Percentiles rank a stretch among this genome's conserved stretches.
phyloP scores from a whole-genome alignment of 2,797 vertebrate genomes.

The Rhabdomys pumilio region DNA sequence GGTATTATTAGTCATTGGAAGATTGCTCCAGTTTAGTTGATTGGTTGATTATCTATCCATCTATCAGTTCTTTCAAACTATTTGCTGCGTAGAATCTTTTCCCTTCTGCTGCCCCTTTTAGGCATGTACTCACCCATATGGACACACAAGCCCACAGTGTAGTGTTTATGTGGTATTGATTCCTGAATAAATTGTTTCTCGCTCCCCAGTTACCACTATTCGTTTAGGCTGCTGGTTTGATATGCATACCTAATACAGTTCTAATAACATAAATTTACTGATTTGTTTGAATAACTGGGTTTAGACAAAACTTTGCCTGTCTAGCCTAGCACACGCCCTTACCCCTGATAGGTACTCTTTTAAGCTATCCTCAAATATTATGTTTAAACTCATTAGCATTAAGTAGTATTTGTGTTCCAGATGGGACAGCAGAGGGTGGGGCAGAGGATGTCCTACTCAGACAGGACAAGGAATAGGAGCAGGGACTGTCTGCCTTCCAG shows the following conservation, averaged over 20 bases:
- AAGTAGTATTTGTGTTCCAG: neutral
- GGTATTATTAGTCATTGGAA: neutral
- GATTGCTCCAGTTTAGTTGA: neutral
- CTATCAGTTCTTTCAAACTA: no score
- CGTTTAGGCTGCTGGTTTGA: neutral
- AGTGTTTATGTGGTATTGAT: constrained; percentile 41
- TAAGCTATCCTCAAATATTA: neutral
- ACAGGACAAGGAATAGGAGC: neutral
- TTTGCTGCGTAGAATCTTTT: neutral
- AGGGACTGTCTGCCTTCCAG: neutral
- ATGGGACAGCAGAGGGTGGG: neutral
- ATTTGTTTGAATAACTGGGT: neutral
- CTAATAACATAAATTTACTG: neutral
- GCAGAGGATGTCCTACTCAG: neutral
- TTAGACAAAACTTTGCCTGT: neutral
- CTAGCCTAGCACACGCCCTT: neutral
- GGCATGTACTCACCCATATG: neutral
- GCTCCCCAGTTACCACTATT: neutral
- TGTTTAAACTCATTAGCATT: neutral
- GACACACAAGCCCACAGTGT: accelerated
- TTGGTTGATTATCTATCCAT: neutral
- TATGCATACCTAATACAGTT: neutral
- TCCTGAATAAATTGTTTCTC: neutral
- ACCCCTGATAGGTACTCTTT: neutral
- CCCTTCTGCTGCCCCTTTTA: constrained; percentile 43